Conservation (phyloP, 2,797 vertebrate species). For the Rhincodon typus region DNA sequence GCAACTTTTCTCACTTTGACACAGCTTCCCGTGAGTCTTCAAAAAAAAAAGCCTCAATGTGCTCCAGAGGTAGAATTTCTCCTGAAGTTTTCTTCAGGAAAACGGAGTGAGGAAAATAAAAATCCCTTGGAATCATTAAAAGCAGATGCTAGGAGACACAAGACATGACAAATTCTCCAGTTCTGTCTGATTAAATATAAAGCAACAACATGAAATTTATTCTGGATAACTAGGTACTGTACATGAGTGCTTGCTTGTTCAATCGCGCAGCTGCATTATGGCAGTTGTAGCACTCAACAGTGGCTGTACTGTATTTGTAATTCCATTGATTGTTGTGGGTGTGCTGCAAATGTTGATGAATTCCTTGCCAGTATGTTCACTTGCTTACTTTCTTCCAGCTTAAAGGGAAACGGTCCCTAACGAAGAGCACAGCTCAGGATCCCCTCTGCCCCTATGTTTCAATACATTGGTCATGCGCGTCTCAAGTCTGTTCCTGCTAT, state of each 20-base stretch:
- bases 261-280: not conserved
- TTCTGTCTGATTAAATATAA: not conserved
- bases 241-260: not conserved
- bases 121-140: not conserved
- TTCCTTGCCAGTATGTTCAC: not conserved
- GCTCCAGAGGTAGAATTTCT: not conserved
- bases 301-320: not conserved
- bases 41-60: not conserved
- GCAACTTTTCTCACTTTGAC: slow-evolving; percentile 4
- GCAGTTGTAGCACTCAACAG: not conserved
- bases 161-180: not conserved
- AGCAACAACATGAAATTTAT: not conserved
- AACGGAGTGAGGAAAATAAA: not conserved
- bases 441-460: not conserved
- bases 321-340: not conserved
- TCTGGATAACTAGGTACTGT: not conserved
- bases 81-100: not conserved
- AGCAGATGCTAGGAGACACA: not conserved
- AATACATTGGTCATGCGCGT: not conserved
- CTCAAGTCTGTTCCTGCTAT: not conserved
- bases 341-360: not conserved
- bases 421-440: not conserved
- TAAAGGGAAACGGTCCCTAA: not conserved
- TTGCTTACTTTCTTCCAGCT: not conserved
- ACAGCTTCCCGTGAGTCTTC: not conserved